Base-by-base conservation (phyloP, 2,113 vertebrate species). In the Strix aluco region DNA sequence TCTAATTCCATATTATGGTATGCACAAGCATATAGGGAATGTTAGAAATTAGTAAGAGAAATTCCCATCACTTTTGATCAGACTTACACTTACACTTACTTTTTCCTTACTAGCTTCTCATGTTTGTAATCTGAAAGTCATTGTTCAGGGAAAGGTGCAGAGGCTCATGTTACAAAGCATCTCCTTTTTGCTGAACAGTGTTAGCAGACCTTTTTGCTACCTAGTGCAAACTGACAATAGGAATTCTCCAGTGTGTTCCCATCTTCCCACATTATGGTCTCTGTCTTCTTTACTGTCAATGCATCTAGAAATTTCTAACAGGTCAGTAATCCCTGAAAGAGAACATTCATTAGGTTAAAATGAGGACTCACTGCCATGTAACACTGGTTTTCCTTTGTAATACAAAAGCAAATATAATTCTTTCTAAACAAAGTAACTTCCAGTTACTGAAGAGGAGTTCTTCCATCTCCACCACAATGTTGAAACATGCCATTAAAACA, bases 41-140 rank as follows among this genome's bases (percentile, higher is more conserved):
- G 40, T 87, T 61, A 95, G 69, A 94, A 92, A 94, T 86, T 72
- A 87, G 34, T 73, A 84, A 93, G 25, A 77, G 11, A 90, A n/a
- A 42, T 88, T 75, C 11, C 6, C 20, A 34, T 63, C 34, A 13
- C 62, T 94, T 95, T 85, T 93, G 11, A 90, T 94, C 34, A 66
- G 42, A 83, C 40, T 81, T 94, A 52, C 49, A 62, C 5, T 70
- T 92, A 36, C 67, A 62, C 5, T 67, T 92, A 38, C 67, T 42
- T 46, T 54, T n/a, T 40, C n/a, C 62, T 52, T 74, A 49, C 38
- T 69, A 63, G 15, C 38, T 96, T 94, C 62, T 92, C 83, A 10
- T 7, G 15, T 93, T 81, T 74, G 42, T 66, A 44, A 62, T 58
- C 36, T 86, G 62, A 75, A 93, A 84, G 63, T 54, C 0, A 4